A percentile compares a stretch with the other conserved stretches of the same genome.
Conservation (phyloP, 2,113 vertebrate genomes). For the Greenwoodochromis staneri region DNA sequence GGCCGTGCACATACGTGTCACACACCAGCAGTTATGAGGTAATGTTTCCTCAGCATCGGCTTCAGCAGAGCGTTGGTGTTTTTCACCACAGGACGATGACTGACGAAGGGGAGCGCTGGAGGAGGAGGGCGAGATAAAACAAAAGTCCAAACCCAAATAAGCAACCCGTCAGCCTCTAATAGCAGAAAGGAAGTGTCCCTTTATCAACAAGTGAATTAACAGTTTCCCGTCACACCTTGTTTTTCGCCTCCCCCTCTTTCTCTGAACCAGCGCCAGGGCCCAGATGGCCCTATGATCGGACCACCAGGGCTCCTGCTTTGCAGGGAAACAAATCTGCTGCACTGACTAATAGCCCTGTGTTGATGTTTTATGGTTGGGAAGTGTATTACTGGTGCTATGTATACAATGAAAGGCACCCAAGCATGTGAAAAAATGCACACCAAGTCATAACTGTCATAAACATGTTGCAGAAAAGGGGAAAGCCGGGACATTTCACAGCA, state of each 20-base stretch:
- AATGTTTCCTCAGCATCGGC: constrained; percentile 48
- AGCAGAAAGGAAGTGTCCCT: constrained; percentile 80
- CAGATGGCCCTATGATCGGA: constrained; percentile 47
- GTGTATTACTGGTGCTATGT: constrained; percentile 21
- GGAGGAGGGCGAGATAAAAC: constrained; percentile 67
- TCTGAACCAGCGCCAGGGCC: constrained; percentile 55
- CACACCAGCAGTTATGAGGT: constrained; percentile 52
- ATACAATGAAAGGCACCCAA: constrained; percentile 6
- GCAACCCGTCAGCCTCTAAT: constrained; percentile 72
- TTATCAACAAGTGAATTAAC: constrained; percentile 80
- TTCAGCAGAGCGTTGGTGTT: constrained; percentile 29
- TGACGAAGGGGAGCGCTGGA: constrained; percentile 47
- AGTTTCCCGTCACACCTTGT: constrained; percentile 79
- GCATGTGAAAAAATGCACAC: constrained; percentile 3
- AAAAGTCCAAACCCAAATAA: constrained; percentile 76
- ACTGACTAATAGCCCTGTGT: constrained; percentile 58
- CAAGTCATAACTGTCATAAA: not conserved
- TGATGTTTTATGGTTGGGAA: constrained; percentile 51
- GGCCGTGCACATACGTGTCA: constrained; percentile 44
- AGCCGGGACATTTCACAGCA: not conserved
- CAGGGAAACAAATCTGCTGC: constrained; percentile 64
- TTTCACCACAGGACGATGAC: constrained; percentile 62
- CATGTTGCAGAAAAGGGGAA: not conserved
- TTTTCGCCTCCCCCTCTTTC: constrained; percentile 41
- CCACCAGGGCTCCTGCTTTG: constrained; percentile 46